A percentile compares a stretch with the other conserved stretches of the same genome.
Conservation (phyloP, 2,797 vertebrate species). For the Falco berigora region DNA sequence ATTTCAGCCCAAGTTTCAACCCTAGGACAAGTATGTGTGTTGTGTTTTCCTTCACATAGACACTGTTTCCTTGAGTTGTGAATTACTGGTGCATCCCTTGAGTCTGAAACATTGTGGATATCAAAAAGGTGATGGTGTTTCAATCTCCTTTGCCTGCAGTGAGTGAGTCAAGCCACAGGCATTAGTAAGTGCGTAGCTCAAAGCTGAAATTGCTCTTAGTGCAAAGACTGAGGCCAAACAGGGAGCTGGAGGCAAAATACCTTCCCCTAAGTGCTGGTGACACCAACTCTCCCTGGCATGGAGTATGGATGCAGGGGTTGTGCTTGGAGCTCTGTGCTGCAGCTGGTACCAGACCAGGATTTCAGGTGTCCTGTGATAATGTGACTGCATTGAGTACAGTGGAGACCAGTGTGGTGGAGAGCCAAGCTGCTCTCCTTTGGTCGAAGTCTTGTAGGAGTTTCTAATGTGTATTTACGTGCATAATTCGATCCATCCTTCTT, state of each 20-base stretch:
- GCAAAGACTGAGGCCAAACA: neutral
- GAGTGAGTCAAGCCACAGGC: neutral
- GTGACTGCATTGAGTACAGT: neutral
- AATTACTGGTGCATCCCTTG: neutral
- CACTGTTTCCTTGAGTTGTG: neutral
- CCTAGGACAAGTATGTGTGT: neutral
- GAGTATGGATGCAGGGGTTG: neutral
- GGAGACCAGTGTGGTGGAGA: rapidly evolving
- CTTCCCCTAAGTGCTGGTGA: neutral
- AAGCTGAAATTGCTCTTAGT: neutral
- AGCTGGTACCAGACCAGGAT: neutral
- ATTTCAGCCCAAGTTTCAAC: neutral
- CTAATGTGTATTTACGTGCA: neutral
- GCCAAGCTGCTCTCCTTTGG: neutral
- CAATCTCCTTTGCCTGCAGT: neutral
- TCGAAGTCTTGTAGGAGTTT: neutral
- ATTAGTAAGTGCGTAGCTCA: neutral
- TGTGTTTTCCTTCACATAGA: neutral
- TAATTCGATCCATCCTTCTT: neutral
- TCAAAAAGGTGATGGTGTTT: neutral
- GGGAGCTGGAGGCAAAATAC: neutral
- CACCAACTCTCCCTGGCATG: rapidly evolving
- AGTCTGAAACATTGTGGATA: neutral
- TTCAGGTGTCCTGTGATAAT: neutral
- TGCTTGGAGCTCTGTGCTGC: neutral